Percentiles rank a stretch among this genome's conserved stretches.
phyloP scores from a whole-genome alignment of 2,797 vertebrate genomes.

The Cossypha heuglini region DNA sequence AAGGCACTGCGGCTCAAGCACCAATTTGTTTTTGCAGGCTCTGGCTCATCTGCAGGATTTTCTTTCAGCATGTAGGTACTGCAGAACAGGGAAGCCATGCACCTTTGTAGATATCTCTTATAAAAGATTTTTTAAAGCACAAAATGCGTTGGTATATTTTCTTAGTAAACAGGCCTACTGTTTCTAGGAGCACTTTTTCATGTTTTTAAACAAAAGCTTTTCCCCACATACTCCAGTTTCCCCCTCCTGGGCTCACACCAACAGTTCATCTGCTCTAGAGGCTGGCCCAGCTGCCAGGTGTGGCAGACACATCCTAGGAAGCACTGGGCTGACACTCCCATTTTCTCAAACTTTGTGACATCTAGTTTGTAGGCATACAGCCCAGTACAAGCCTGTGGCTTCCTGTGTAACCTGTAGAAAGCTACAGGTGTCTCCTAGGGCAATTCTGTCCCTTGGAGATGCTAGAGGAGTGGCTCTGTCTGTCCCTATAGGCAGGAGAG shows the following conservation, averaged over 20 bases:
- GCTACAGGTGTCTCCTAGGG: rapidly evolving
- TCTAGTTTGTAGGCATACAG: neutral
- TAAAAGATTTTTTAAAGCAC: neutral
- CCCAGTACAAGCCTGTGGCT: neutral
- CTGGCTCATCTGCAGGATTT: neutral
- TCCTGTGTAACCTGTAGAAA: neutral
- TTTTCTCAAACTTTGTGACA: neutral
- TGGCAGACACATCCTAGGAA: neutral
- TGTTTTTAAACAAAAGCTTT: neutral
- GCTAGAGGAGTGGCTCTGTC: neutral
- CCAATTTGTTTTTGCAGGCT: neutral
- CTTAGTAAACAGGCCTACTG: neutral
- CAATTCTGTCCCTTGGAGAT: neutral
- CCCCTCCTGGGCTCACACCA: neutral
- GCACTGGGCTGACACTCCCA: rapidly evolving
- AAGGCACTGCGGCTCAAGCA: neutral
- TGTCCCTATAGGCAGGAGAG: rapidly evolving
- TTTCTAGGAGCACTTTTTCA: neutral
- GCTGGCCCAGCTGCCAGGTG: neutral
- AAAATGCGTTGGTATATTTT: neutral
- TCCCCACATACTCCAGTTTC: neutral
- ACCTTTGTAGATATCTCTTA: neutral
- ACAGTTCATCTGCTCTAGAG: neutral
- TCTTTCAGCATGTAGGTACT: neutral
- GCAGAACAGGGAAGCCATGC: neutral